phyloP scores from a whole-genome alignment of 2,113 vertebrate genomes.

The Stercorarius parasiticus region DNA sequence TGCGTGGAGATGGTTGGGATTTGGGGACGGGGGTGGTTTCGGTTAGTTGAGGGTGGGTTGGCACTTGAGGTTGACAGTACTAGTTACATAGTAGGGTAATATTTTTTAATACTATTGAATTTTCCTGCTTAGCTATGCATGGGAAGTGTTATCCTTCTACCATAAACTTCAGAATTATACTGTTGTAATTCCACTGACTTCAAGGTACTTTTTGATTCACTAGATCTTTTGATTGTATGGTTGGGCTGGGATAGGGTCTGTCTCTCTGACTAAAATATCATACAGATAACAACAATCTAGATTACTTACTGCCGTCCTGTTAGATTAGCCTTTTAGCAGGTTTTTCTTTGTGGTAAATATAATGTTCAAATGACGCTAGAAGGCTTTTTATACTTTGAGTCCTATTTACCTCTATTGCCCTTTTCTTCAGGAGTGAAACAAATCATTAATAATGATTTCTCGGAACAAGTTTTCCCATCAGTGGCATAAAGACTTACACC shows the following conservation, averaged over 20 bases:
- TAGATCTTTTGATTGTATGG: neutral
- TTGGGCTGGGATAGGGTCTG: neutral
- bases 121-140: neutral
- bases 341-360: neutral
- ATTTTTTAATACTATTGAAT: neutral
- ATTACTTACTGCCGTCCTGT: neutral
- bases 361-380: neutral
- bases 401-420: neutral
- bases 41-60: neutral
- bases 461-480: neutral
- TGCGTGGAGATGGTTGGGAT: neutral
- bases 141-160: neutral
- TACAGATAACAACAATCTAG: neutral
- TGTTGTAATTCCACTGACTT: neutral
- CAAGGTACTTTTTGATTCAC: neutral
- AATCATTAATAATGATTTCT: constrained; percentile 35
- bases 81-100: neutral
- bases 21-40: neutral
- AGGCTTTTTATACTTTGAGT: neutral
- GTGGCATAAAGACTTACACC: neutral
- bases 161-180: neutral
- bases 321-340: neutral
- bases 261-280: neutral
- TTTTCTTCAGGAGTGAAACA: neutral
- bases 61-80: neutral